Evolutionary conservation across 2,888 invertebrate genomes (phyloP).

Genomic region (Labia minor): DNA sequence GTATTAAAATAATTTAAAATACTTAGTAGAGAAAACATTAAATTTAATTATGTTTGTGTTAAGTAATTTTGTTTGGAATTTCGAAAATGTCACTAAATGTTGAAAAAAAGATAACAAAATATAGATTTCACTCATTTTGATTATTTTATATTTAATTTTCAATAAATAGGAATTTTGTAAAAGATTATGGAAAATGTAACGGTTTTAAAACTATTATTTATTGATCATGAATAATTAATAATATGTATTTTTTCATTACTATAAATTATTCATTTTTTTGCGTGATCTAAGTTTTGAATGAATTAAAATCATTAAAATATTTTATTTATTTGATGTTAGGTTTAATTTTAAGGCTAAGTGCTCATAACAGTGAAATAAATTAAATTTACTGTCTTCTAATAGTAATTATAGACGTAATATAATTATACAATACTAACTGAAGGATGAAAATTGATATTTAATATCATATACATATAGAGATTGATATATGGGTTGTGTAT

Average conservation of each 20-base stretch:
- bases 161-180: not conserved
- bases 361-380: no score
- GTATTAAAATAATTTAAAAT: not conserved
- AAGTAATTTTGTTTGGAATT: not conserved
- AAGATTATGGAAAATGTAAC: not conserved
- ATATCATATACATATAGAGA: no score
- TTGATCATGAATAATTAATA: not conserved
- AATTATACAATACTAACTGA: no score
- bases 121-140: not conserved
- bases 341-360: no score
- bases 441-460: no score
- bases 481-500: no score
- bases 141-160: not conserved
- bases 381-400: no score
- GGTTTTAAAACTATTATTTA: not conserved
- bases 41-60: slow-evolving; percentile 8
- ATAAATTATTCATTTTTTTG: no score
- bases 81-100: not conserved
- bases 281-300: no score
- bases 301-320: no score
- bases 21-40: not conserved
- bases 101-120: not conserved
- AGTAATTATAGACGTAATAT: no score
- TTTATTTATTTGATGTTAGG: no score
- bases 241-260: not conserved